Percentiles rank a stretch among this genome's conserved stretches.
phyloP scores from a whole-genome alignment of 2,888 invertebrate species.

The Conops quadrifasciatus region DNA sequence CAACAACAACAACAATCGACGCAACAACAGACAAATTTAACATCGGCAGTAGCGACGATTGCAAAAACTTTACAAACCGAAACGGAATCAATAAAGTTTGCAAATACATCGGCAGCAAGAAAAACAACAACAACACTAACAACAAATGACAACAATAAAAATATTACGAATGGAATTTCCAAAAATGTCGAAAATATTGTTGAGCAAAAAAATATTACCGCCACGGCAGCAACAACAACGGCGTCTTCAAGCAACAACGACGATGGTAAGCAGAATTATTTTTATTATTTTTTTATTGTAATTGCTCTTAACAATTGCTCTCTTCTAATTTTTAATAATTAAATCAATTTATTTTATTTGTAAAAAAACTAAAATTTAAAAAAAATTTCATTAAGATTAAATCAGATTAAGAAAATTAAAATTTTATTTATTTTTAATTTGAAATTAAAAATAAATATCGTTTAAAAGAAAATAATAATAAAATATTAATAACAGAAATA shows the following conservation, averaged over 20 bases:
- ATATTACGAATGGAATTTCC: constrained; percentile 27
- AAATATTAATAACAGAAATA: too few species aligned
- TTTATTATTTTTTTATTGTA: neutral
- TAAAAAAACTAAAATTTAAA: too few species aligned
- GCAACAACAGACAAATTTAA: constrained; percentile 9
- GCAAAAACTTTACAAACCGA: too few species aligned
- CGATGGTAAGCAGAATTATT: neutral
- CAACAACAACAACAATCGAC: constrained; percentile 21
- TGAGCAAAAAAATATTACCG: constrained; percentile 19
- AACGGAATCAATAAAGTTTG: constrained; percentile 24
- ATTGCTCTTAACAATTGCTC: neutral
- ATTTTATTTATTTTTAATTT: neutral
- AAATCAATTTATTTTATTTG: neutral
- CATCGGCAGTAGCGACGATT: too few species aligned
- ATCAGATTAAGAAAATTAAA: too few species aligned
- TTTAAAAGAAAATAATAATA: neutral
- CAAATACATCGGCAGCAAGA: constrained; percentile 37
- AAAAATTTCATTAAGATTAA: neutral
- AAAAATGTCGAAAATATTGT: constrained; percentile 39
- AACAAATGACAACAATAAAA: neutral
- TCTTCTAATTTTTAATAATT: neutral
- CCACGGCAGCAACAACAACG: neutral
- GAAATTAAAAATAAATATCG: neutral
- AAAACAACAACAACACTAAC: constrained; percentile 31
- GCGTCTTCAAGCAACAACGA: neutral